Evolutionary conservation across 2,888 invertebrate species (phyloP).

Genomic region (Platycheirus rosarum): DNA sequence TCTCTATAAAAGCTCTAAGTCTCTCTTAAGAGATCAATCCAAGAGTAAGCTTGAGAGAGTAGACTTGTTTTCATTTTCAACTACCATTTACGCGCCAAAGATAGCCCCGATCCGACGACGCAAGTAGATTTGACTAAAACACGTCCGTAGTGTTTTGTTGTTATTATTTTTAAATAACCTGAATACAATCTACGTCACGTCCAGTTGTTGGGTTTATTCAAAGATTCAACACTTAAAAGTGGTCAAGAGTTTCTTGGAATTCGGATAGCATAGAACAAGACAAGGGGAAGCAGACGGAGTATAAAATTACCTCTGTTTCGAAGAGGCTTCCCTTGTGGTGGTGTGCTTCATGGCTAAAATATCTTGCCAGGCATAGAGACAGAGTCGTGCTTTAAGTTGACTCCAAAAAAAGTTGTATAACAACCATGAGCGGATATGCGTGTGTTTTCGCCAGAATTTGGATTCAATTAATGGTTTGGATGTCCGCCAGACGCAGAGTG

Average conservation of each 20-base stretch:
- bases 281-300: not conserved
- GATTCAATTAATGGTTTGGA: slow-evolving; percentile 6
- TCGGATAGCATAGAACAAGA: not conserved
- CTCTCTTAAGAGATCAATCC: not conserved
- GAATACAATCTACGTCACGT: slow-evolving; percentile 54
- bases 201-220: slow-evolving; percentile 23
- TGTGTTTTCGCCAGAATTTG: slow-evolving; percentile 50
- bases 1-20: slow-evolving; percentile 14
- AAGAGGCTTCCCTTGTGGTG: slow-evolving; percentile 11
- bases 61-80: slow-evolving; percentile 17
- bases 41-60: slow-evolving; percentile 21
- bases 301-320: no score
- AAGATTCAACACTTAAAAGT: slow-evolving; percentile 1
- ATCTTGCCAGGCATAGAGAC: not conserved
- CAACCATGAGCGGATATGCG: slow-evolving; percentile 57
- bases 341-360: slow-evolving; percentile 22
- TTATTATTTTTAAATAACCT: slow-evolving; percentile 24
- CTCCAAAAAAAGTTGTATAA: slow-evolving; percentile 37
- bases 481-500: not conserved
- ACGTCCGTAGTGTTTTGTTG: slow-evolving; percentile 27
- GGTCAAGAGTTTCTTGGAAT: slow-evolving; percentile 27
- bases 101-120: not conserved
- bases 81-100: not conserved
- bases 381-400: slow-evolving; percentile 27
- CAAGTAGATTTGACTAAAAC: slow-evolving; percentile 14